Evolutionary conservation across 2,888 invertebrate species (phyloP).

Genomic region (Carcina quercana): DNA sequence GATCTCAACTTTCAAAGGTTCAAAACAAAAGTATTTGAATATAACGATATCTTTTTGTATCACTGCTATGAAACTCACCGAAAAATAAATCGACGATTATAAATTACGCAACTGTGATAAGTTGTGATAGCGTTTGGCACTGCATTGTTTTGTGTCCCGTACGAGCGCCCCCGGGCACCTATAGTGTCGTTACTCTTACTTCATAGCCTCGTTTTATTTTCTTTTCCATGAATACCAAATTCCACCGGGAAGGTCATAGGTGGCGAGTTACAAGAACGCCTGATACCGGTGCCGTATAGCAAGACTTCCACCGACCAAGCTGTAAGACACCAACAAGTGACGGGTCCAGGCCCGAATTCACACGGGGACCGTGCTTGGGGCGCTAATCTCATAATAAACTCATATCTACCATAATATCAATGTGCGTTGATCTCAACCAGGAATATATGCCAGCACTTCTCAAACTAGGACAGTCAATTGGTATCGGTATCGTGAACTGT

Average conservation of each 20-base stretch:
- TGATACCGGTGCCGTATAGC: constrained; percentile 99
- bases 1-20: too few species aligned
- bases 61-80: too few species aligned
- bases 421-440: too few species aligned
- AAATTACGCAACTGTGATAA: not conserved
- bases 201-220: constrained; percentile 74
- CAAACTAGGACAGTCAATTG: too few species aligned
- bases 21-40: too few species aligned
- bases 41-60: too few species aligned
- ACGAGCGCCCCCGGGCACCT: constrained; percentile 22
- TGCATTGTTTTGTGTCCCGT: constrained; percentile 6
- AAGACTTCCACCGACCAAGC: constrained; percentile 99
- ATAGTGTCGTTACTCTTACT: constrained; percentile 57
- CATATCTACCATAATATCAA: too few species aligned
- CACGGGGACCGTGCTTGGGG: too few species aligned
- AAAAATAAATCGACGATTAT: not conserved
- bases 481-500: too few species aligned
- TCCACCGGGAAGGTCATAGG: constrained; percentile 99
- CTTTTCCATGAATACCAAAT: constrained; percentile 86
- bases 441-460: too few species aligned
- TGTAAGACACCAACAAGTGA: too few species aligned
- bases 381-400: too few species aligned
- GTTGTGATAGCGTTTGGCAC: constrained; percentile 4
- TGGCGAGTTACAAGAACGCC: constrained; percentile 99
- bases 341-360: constrained; percentile 47